These are phyloP conservation scores for Mus spretus DNA, from an alignment of 2,797 vertebrate genomes.

Conservation along the genomic window DNA sequence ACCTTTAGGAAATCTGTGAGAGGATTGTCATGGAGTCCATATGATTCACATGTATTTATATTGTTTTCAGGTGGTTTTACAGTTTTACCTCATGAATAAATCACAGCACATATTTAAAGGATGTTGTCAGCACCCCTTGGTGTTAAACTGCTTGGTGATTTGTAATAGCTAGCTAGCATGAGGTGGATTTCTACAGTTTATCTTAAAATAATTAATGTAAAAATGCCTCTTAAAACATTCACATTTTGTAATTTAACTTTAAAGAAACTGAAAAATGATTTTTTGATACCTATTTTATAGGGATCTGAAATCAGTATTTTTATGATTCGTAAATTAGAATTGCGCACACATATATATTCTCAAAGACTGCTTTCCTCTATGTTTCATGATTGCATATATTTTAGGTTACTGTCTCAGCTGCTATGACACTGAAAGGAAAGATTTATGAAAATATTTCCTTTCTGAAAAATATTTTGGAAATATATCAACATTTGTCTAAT, in stretches of 20 bases:
- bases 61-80: neutral
- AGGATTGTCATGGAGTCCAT: neutral
- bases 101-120: neutral
- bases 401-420: neutral
- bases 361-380: neutral
- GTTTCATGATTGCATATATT: neutral
- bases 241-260: constrained; percentile 3
- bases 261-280: neutral
- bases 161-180: neutral
- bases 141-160: neutral
- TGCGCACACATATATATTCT: neutral
- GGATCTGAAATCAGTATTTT: neutral
- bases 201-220: neutral
- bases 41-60: neutral
- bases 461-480: neutral
- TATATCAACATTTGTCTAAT: neutral
- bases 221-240: neutral
- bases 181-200: neutral
- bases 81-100: neutral
- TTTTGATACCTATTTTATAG: neutral
- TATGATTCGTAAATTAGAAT: neutral
- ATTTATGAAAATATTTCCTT: neutral
- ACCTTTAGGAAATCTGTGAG: neutral
- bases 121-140: neutral
- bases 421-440: neutral